Conservation (phyloP, 2,113 vertebrate species). For the Pachycephala philippinensis region DNA sequence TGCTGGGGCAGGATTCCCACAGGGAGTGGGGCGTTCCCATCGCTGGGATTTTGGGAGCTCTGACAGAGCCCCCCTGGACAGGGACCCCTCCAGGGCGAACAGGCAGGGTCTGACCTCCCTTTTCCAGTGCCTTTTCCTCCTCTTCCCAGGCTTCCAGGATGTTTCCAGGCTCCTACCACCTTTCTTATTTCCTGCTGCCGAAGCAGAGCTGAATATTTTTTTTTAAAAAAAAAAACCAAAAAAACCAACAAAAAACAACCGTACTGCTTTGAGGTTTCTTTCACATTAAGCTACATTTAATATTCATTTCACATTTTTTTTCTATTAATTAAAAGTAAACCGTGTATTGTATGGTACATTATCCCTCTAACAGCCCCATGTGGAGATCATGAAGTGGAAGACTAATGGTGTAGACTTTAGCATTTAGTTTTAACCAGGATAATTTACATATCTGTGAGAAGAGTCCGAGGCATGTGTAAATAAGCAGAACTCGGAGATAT, state of each 20-base stretch:
- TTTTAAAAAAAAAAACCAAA: not conserved
- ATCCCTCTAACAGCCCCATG: constrained; percentile 99
- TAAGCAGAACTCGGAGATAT: constrained; percentile 87
- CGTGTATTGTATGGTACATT: constrained; percentile 99
- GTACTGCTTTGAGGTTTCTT: constrained; percentile 79
- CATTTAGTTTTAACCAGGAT: constrained; percentile 93
- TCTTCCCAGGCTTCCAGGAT: not conserved
- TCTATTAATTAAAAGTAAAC: constrained; percentile 99
- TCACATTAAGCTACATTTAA: constrained; percentile 96
- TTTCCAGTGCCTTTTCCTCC: not conserved
- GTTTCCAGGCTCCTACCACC: not conserved
- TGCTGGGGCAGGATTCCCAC: not conserved
- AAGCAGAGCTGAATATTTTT: constrained; percentile 73
- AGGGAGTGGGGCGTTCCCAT: not conserved
- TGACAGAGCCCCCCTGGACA: not conserved
- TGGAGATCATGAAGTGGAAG: constrained; percentile 99
- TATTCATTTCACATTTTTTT: constrained; percentile 95
- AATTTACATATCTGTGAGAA: constrained; percentile 94
- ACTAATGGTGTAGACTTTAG: constrained; percentile 99
- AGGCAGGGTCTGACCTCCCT: not conserved
- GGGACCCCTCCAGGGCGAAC: not conserved
- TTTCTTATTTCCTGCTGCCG: constrained; percentile 64
- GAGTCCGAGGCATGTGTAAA: constrained; percentile 92
- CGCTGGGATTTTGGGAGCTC: not conserved
- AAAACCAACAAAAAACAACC: constrained; percentile 28